Evolutionary conservation across 2,113 vertebrate species (phyloP).

Genomic region (Mixornis gularis): DNA sequence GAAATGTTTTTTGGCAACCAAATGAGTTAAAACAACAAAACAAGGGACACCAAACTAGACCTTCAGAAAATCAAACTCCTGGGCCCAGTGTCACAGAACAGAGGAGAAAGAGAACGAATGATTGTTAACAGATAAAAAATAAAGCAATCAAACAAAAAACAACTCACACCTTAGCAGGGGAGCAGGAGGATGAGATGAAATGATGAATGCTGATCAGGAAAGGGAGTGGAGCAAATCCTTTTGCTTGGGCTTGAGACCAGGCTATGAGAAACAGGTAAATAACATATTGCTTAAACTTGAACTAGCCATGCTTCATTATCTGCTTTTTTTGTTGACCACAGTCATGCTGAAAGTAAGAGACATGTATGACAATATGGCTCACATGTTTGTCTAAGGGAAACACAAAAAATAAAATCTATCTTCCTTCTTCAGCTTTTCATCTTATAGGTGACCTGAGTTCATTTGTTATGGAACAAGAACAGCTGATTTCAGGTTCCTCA

Average conservation of each 20-base stretch:
- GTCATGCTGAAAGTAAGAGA: background rate
- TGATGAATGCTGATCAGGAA: background rate
- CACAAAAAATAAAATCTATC: background rate
- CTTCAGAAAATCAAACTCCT: background rate
- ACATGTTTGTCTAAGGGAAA: background rate
- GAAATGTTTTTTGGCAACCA: background rate
- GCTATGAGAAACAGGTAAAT: background rate
- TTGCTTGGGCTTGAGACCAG: background rate
- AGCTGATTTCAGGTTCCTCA: background rate
- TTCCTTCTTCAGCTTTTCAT: background rate
- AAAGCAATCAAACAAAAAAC: background rate
- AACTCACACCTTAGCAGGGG: background rate
- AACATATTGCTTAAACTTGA: background rate
- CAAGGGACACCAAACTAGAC: background rate
- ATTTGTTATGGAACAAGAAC: background rate
- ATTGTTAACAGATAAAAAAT: background rate
- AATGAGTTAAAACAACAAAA: background rate
- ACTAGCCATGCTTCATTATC: background rate
- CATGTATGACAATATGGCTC: background rate
- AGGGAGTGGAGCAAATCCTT: background rate
- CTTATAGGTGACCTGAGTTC: background rate
- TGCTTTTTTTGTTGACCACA: background rate
- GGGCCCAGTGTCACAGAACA: background rate
- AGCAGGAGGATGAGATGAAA: background rate
- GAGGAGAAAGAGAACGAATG: background rate